Evolutionary conservation across 2,113 vertebrate genomes (phyloP).

Genomic region (Hyperopisus bebe): DNA sequence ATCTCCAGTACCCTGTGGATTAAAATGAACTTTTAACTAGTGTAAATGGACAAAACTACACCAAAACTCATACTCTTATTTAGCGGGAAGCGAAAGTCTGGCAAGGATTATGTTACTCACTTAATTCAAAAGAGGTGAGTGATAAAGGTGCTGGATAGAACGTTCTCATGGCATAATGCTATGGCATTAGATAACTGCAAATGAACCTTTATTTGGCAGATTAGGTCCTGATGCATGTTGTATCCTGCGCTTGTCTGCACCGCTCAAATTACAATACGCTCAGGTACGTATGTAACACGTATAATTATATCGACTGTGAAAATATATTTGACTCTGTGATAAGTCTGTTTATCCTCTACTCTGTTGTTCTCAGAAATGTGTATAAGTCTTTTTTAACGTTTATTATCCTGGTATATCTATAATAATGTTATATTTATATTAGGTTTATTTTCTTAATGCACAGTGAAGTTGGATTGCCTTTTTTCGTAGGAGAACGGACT

Average conservation of each 20-base stretch:
- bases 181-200: neutral
- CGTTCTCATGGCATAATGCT: neutral
- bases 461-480: neutral
- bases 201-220: conserved; percentile 33
- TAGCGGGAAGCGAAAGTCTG: conserved; percentile 67
- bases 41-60: conserved; percentile 21
- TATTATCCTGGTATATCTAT: neutral
- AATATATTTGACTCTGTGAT: neutral
- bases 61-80: conserved; percentile 56
- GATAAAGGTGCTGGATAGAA: neutral
- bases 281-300: conserved; percentile 42
- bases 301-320: neutral
- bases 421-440: neutral
- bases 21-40: neutral
- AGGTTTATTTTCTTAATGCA: neutral
- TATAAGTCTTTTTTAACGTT: neutral
- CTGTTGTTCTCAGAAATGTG: neutral
- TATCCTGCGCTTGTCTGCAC: conserved; percentile 60
- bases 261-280: conserved; percentile 61
- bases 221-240: conserved; percentile 48
- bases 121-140: conserved; percentile 44
- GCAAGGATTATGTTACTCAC: conserved; percentile 63
- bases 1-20: neutral
- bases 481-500: conserved; percentile 68
- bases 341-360: neutral